Base-by-base conservation (phyloP, 37 sponge, comb jelly and placozoan species). In the Spongilla lacustris region DNA sequence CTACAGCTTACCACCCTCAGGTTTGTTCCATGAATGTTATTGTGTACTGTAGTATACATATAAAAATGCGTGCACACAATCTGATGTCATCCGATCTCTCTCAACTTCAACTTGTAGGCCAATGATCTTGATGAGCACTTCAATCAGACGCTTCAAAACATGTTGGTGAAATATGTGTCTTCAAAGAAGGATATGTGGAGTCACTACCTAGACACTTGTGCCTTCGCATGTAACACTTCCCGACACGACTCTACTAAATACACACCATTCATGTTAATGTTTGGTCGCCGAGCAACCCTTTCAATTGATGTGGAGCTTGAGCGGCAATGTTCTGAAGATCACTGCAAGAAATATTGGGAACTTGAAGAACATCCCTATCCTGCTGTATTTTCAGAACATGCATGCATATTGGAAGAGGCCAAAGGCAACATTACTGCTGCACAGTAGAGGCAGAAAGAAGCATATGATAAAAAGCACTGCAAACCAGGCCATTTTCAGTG, bases 151-250 rank as follows among this genome's bases (percentile, higher is more conserved):
- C 35, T 88, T 41, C 92, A 92, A 31, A 74, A 23, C 58, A 93
- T 89, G 90, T 80, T 93, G 35, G 90, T 82, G 66, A 93, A 93
- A 72, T 87, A 70, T 76, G 87, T 87, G 12, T 38, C 36, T 29
- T 11, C 32, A 14, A 90, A 93, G 84, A 87, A 83, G 70, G 73
- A 74, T 50, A 12, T 19, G 21, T 90, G 94, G 91, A 74, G 71
- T 48, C 46, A 48, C 32, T 87, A 76, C 71, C 36, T 90, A 73
- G 88, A 90, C 66, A 69, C 90, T 14, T 93, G 91, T 82, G 83
- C 90, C 21, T 93, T 86, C 87, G 90, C 90, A 1, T 93, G 90
- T 69, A 93, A 93, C 76, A 93, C 94, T 27, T 85, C 90, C 26
- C 32, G 58, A 8, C 94, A 93, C 66, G 91, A 93, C 19, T 93